phyloP scores from a whole-genome alignment of 2,888 invertebrate species.

The Apamea anceps region DNA sequence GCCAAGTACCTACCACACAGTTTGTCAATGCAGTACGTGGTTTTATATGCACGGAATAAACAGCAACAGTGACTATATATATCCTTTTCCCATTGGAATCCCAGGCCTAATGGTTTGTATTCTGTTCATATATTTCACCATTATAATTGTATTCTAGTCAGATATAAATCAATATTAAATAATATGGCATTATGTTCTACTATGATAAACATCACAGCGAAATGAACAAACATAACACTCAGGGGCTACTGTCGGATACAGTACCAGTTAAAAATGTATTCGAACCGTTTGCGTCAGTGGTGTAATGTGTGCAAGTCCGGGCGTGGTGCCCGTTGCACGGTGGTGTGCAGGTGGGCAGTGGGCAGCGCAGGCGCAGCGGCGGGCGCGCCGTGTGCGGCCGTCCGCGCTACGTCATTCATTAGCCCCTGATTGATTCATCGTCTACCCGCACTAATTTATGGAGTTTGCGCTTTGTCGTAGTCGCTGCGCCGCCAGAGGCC shows the following conservation, averaged over 20 bases:
- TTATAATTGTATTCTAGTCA: conserved; percentile 34
- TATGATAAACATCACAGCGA: conserved; percentile 24
- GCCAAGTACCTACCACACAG: conserved; percentile 33
- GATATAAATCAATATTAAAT: conserved; percentile 49
- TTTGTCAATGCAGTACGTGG: conserved; percentile 42
- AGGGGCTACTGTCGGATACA: conserved; percentile 14
- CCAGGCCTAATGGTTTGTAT: conserved; percentile 40
- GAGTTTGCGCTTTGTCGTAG: conserved; percentile 81
- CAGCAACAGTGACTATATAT: conserved; percentile 19
- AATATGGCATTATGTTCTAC: conserved; percentile 41
- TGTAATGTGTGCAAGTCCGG: conserved; percentile 14
- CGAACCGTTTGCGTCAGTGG: conserved; percentile 27
- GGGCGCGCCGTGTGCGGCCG: conserved; percentile 82
- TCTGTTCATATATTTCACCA: conserved; percentile 29
- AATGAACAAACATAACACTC: conserved; percentile 27
- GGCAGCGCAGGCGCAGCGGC: conserved; percentile 58
- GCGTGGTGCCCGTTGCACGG: conserved; percentile 9
- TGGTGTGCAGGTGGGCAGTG: conserved; percentile 52
- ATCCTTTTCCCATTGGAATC: conserved; percentile 28
- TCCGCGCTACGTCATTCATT: conserved; percentile 79
- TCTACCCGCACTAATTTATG: conserved; percentile 85
- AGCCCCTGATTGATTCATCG: conserved; percentile 88
- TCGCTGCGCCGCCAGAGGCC: conserved; percentile 74
- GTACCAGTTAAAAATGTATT: conserved; percentile 41
- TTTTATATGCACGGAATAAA: conserved; percentile 44